A percentile compares a stretch with the other conserved stretches of the same genome.
Evolutionary conservation across 1,140 invertebrate genomes (phyloP).

Genomic region (Drosophila ananassae): DNA sequence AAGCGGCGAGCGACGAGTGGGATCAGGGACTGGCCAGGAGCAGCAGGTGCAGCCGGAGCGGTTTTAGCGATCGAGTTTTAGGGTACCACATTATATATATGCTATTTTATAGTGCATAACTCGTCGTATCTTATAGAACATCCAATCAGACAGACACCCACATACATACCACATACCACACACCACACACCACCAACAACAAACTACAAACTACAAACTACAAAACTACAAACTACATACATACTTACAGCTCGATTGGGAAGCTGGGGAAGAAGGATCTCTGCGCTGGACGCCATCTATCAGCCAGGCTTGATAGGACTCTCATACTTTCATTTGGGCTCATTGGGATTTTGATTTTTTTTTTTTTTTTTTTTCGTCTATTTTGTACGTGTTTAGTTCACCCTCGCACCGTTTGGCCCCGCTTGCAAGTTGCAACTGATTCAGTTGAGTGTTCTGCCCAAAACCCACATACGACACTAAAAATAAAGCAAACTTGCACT

Average conservation of each 20-base stretch:
- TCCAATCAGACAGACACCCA: constrained; percentile 26
- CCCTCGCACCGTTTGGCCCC: not conserved
- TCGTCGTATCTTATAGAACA: constrained; percentile 63
- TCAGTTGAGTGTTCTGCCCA: constrained; percentile 9
- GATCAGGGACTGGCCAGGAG: constrained; percentile 2
- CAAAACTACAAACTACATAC: not conserved
- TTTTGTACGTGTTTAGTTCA: not conserved
- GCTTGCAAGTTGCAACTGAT: constrained; percentile 24
- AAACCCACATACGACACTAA: not conserved
- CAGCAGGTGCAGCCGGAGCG: not conserved
- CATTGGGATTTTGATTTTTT: constrained; percentile 11
- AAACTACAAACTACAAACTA: constrained; percentile 5
- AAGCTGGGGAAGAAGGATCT: constrained; percentile 42
- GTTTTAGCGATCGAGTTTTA: constrained; percentile 48
- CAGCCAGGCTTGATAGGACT: constrained; percentile 19
- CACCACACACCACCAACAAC: constrained; percentile 3
- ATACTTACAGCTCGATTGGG: constrained; percentile 18
- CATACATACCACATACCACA: constrained; percentile 15
- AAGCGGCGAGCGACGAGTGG: not conserved
- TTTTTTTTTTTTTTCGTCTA: constrained; percentile 1
- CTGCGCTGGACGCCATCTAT: constrained; percentile 51
- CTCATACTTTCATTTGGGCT: constrained; percentile 22
- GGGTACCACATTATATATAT: constrained; percentile 62
- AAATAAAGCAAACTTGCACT: constrained; percentile 63
- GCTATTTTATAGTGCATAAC: constrained; percentile 74